Conservation (phyloP, 2,113 vertebrate genomes). For the Nothobranchius furzeri region DNA sequence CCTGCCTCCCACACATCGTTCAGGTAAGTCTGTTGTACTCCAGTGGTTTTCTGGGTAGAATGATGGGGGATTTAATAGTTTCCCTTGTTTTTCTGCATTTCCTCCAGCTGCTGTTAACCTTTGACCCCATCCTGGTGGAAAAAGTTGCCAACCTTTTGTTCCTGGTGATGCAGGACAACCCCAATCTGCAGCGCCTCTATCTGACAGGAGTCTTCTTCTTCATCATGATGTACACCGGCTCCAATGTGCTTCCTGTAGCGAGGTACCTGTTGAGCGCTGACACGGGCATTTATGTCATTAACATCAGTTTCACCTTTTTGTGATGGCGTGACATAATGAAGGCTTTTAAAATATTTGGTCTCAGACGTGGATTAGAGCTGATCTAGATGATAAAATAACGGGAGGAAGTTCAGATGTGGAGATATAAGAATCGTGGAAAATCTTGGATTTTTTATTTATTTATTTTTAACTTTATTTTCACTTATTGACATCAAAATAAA, state of each 20-base stretch:
- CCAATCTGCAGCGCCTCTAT: constrained; percentile 95
- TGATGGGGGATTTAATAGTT: background rate
- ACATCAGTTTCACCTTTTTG: no score
- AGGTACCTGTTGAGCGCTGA: constrained; percentile 74
- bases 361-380: no score
- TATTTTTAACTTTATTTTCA: no score
- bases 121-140: constrained; percentile 98
- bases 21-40: constrained; percentile 80
- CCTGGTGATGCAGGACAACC: constrained; percentile 97
- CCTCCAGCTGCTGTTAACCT: constrained; percentile 92
- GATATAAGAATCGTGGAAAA: no score
- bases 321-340: no score
- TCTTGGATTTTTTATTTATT: no score
- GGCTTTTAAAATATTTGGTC: no score
- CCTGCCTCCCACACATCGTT: constrained; percentile 95
- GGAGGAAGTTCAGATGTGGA: no score
- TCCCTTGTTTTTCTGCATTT: background rate
- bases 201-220: constrained; percentile 98
- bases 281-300: background rate
- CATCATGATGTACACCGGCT: constrained; percentile 99
- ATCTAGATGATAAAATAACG: no score
- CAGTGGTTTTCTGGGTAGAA: background rate
- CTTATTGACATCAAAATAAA: no score
- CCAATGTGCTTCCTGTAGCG: constrained; percentile 96
- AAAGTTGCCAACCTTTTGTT: constrained; percentile 93